Conservation (phyloP, 2,113 vertebrate genomes). For the Macroglossus sobrinus region DNA sequence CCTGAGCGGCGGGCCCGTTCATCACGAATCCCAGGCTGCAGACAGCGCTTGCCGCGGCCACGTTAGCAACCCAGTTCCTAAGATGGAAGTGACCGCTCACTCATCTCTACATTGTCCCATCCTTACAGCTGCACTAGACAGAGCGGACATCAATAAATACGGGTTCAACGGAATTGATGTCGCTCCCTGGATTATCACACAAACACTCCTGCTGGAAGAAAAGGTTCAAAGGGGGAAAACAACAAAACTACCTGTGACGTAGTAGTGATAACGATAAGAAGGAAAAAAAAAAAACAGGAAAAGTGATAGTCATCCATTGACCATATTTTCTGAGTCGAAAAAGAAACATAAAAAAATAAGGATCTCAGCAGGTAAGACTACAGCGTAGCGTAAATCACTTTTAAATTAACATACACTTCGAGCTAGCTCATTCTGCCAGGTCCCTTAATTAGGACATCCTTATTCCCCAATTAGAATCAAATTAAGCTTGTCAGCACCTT, state of each 20-base stretch:
- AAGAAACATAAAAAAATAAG: background rate
- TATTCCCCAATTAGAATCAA: constrained; percentile 55
- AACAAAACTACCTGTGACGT: background rate
- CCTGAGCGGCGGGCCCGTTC: background rate
- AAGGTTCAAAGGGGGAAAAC: background rate
- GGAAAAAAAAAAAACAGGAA: background rate
- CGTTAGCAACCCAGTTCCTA: background rate
- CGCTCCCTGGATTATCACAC: background rate
- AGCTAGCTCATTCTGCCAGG: constrained; percentile 25
- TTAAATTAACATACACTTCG: constrained; percentile 64
- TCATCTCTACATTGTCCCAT: background rate
- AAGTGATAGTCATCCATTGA: background rate
- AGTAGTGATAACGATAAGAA: background rate
- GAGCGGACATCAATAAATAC: background rate
- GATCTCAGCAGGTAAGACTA: constrained; percentile 3
- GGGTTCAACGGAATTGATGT: background rate
- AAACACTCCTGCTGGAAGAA: background rate
- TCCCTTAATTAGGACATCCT: constrained; percentile 59
- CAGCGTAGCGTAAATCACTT: constrained; percentile 37
- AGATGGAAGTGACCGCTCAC: no score
- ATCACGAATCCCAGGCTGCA: background rate
- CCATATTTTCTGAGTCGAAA: background rate
- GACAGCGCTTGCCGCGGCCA: background rate
- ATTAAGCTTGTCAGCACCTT: constrained; percentile 59
- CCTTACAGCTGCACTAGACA: background rate